A percentile compares a stretch with the other conserved stretches of the same genome.
phyloP scores from a whole-genome alignment of 2,888 invertebrate genomes.

The Eurytoma californica region DNA sequence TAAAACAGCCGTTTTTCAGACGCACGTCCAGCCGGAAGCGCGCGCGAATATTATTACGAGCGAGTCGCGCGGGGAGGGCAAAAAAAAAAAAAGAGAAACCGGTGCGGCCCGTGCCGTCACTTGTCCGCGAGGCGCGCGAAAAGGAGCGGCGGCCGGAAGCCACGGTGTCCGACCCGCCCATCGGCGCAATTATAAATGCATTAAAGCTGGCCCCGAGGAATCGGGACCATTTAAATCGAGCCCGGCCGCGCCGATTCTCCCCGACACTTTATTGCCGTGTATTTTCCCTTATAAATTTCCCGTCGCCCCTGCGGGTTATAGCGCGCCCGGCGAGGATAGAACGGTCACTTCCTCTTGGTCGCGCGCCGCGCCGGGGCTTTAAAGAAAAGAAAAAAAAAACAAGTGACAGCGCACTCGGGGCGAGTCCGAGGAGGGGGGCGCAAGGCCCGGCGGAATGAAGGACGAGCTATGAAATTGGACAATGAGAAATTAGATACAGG shows the following conservation, averaged over 20 bases:
- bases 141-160: background rate
- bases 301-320: conserved; percentile 28
- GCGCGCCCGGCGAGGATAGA: conserved; percentile 12
- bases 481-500: conserved; percentile 69
- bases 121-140: conserved; percentile 13
- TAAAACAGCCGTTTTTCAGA: conserved; percentile 13
- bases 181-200: conserved; percentile 73
- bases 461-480: conserved; percentile 63
- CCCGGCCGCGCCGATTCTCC: conserved; percentile 17
- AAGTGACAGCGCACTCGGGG: conserved; percentile 1
- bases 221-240: conserved; percentile 62
- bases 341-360: background rate
- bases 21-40: conserved; percentile 33
- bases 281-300: conserved; percentile 72
- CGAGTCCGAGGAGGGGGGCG: conserved; percentile 42
- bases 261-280: conserved; percentile 70
- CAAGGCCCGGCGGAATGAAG: conserved; percentile 55
- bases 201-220: conserved; percentile 70
- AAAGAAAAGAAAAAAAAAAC: background rate
- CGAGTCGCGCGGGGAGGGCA: no score
- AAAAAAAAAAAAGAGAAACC: background rate
- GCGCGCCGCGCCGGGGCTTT: background rate
- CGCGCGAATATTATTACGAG: no score
- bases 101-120: conserved; percentile 23
- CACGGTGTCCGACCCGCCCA: conserved; percentile 62